phyloP scores from a whole-genome alignment of 2,888 invertebrate genomes.

The Campoplex nolae region DNA sequence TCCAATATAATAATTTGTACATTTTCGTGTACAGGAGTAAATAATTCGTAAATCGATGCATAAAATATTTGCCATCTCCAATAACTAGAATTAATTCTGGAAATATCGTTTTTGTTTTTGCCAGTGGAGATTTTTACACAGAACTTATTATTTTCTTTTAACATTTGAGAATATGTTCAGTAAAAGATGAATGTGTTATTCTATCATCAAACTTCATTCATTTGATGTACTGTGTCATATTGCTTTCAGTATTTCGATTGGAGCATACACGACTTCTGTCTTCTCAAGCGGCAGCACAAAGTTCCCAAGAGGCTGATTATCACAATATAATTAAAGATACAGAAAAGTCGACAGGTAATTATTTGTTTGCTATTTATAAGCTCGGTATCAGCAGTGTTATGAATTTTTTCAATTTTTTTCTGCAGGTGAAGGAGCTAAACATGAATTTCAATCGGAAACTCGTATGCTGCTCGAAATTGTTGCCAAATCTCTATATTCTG shows the following conservation, averaged over 20 bases:
- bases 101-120: too few species aligned
- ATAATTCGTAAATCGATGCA: not conserved
- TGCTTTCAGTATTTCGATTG: constrained; percentile 65
- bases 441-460: constrained; percentile 99
- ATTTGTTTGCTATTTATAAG: not conserved
- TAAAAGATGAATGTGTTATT: not conserved
- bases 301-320: constrained; percentile 83
- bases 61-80: not conserved
- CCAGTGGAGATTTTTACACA: too few species aligned
- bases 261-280: constrained; percentile 74
- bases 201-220: not conserved
- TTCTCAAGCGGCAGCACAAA: constrained; percentile 81
- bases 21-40: not conserved
- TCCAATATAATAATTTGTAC: not conserved
- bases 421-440: constrained; percentile 88
- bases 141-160: too few species aligned
- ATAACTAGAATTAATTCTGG: too few species aligned
- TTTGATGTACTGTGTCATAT: not conserved
- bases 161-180: too few species aligned
- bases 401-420: constrained; percentile 59
- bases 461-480: constrained; percentile 98
- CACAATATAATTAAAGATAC: constrained; percentile 88
- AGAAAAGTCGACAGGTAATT: constrained; percentile 86
- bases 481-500: constrained; percentile 98
- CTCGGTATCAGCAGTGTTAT: not conserved